Conservation (phyloP, 2,113 vertebrate species). For the Antigone vipio region DNA sequence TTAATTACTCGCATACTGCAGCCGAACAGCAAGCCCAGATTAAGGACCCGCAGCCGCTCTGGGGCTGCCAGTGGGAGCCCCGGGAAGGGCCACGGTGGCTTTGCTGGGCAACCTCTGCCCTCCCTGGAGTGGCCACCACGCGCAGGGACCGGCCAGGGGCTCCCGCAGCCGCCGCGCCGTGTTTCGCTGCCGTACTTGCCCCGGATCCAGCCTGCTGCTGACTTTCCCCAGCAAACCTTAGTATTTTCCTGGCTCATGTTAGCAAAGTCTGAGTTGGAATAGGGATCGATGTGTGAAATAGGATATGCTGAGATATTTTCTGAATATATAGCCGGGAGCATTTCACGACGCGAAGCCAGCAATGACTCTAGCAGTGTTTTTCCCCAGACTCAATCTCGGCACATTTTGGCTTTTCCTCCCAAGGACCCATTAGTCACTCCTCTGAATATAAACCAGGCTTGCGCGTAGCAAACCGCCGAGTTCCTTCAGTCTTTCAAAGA, state of each 20-base stretch:
- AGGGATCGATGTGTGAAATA: not conserved
- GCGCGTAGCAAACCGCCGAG: not conserved
- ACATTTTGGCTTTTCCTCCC: constrained; percentile 22
- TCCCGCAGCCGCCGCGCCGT: accelerated
- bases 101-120: not conserved
- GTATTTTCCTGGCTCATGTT: not conserved
- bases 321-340: not conserved
- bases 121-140: accelerated
- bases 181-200: accelerated
- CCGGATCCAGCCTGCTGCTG: not conserved
- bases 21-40: not conserved
- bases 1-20: not conserved
- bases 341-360: not conserved
- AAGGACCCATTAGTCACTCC: constrained; percentile 4
- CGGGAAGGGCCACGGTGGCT: not conserved
- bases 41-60: not conserved
- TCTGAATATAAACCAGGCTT: not conserved
- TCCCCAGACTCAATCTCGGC: not conserved
- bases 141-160: accelerated
- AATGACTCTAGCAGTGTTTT: not conserved
- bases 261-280: not conserved
- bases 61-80: not conserved
- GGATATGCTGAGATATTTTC: not conserved
- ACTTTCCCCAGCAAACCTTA: not conserved
- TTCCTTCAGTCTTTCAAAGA: not conserved